phyloP scores from a whole-genome alignment of 2,113 vertebrate species.

The Calonectris borealis region DNA sequence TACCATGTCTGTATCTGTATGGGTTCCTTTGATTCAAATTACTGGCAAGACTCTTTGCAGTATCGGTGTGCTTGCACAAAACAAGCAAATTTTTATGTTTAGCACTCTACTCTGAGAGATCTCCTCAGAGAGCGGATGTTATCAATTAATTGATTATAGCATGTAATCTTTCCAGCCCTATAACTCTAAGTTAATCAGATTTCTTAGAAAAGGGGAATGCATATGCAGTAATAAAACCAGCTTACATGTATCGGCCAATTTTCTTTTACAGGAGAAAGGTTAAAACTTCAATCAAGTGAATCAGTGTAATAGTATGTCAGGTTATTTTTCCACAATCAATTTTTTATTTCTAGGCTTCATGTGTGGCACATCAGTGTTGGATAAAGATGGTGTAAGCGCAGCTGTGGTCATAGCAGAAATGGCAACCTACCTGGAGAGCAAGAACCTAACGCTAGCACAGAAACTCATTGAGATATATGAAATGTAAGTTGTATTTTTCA shows the following conservation, averaged over 20 bases:
- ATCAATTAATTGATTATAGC: not conserved
- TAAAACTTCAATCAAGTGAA: not conserved
- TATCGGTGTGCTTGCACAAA: not conserved
- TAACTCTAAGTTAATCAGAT: not conserved
- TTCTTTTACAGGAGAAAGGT: not conserved
- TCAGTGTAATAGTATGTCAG: not conserved
- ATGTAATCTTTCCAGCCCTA: not conserved
- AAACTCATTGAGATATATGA: constrained; percentile 86
- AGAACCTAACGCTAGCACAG: constrained; percentile 76
- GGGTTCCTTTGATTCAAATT: not conserved
- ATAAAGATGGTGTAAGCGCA: constrained; percentile 95
- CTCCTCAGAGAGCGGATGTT: not conserved
- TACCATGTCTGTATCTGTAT: not conserved
- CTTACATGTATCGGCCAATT: not conserved
- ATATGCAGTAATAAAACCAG: not conserved
- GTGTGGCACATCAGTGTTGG: constrained; percentile 86
- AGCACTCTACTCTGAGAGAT: not conserved
- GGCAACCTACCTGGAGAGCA: constrained; percentile 82
- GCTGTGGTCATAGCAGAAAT: constrained; percentile 91
- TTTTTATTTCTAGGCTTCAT: constrained; percentile 82
- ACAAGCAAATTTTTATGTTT: not conserved
- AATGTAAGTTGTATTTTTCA: constrained; percentile 72
- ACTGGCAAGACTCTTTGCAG: not conserved
- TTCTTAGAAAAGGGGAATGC: not conserved
- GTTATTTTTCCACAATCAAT: not conserved